Base-by-base conservation (phyloP, 92 coral and sea anemone genomes). In the Umimayanthus chanpuru region DNA sequence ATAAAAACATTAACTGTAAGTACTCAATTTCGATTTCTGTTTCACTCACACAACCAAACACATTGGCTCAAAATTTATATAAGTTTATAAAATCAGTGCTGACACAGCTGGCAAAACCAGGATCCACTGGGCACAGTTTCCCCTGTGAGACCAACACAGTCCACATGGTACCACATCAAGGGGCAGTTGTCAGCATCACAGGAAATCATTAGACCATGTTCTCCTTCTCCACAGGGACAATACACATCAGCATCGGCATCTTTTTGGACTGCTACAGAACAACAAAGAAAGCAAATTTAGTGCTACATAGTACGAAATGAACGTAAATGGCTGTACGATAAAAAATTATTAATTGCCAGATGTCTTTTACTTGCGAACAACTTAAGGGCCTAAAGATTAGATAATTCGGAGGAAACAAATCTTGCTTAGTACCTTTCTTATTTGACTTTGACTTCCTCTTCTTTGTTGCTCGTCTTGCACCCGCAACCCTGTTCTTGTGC, bases 161-260 rank as follows among this genome's bases (percentile, higher is more conserved):
- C 83, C 38, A 79, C n/a, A 53, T 50, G 83, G 43, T 79, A 79
- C 83, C 83, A 79, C 23, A 79, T 9, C 70, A 79, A 55, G 39
- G 83, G 70, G 67, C 83, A 79, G 40, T 15, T 79, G 16, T 29
- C 68, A 50, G 83, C 68, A 28, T 79, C 83, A 8, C 83, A 79
- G 67, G 83, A 79, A 41, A 88, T 79, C 86, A 88, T 88, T 64
- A 65, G 40, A 14, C 86, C 86, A 58, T 65, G 44, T 71, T 88
- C 90, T n/a, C 86, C 90, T 71, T 88, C 86, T 9, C 86, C 86
- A 80, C 86, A 80, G 26, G 79, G 72, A 43, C 90, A 80, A 68
- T 58, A 87, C 9, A 2, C 36, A 32, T 32, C 36, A 32, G 76
- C 68, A 88, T 88, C 68, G 28, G 38, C 76, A 29, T 72, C 76